Evolutionary conservation across 2,797 vertebrate genomes (phyloP).

Genomic region (Selene dorsalis): DNA sequence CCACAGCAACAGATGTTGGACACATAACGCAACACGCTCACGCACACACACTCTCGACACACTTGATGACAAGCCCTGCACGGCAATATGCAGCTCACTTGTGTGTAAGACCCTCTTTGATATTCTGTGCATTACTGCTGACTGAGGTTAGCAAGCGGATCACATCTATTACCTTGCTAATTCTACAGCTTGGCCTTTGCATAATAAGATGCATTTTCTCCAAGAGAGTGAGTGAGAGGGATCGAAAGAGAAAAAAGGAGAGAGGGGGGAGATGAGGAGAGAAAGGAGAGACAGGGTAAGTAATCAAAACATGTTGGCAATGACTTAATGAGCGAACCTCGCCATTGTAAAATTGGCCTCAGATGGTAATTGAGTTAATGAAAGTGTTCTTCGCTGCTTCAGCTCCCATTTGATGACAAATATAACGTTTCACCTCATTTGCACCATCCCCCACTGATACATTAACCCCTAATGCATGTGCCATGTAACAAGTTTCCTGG

Average conservation of each 20-base stretch:
- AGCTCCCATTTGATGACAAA: constrained; percentile 49
- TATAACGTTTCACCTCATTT: constrained; percentile 47
- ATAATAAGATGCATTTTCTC: constrained; percentile 79
- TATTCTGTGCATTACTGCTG: constrained; percentile 73
- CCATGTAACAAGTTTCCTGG: constrained; percentile 19
- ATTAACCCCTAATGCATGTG: constrained; percentile 25
- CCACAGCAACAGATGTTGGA: constrained; percentile 55
- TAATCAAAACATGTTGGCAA: constrained; percentile 77
- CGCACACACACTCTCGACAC: constrained; percentile 7
- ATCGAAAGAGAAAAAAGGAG: constrained; percentile 1
- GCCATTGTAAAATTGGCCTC: constrained; percentile 60
- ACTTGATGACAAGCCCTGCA: constrained; percentile 47
- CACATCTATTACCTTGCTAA: constrained; percentile 82
- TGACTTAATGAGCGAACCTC: constrained; percentile 75
- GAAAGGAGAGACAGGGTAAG: constrained; percentile 62
- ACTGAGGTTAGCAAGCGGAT: constrained; percentile 79
- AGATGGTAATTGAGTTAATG: constrained; percentile 69
- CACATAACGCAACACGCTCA: constrained; percentile 36
- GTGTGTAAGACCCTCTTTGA: constrained; percentile 71
- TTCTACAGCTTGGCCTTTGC: constrained; percentile 80
- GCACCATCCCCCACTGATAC: constrained; percentile 21
- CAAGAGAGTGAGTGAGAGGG: constrained; percentile 31
- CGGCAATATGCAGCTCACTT: constrained; percentile 55
- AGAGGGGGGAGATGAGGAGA: constrained; percentile 34
- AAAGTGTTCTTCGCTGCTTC: constrained; percentile 56